Evolutionary conservation across 2,888 invertebrate genomes (phyloP), one percentile per base, ranked within the genome.

Genomic region (Ganaspis brasiliensis): DNA sequence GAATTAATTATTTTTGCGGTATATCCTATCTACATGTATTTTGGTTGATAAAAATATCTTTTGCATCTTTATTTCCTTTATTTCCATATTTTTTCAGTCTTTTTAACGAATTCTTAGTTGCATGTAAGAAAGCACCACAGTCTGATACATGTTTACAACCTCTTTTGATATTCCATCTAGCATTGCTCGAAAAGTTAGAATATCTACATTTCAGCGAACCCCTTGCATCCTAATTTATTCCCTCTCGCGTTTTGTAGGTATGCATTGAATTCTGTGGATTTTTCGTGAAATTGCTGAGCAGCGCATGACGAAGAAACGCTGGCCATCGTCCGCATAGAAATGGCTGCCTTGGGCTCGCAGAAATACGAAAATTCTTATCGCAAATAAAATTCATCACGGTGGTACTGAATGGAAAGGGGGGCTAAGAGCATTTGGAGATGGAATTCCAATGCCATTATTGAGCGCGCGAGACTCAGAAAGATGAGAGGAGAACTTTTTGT

Each of bases 221-320:
- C 73, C n/a, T 76, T 76, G 82, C 79, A 78, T 79, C 81, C 84
- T 86, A 87, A 89, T 89, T 87, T 86, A 87, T 89, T 86, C 83
- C 76, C 80, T 80, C 79, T 78, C 74, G 79, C 79, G 78, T 57
- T 73, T 75, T 81, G 83, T 85, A 84, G 86, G 79, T 87, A 87
- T 86, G 86, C 87, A 87, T 88, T 81, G 86, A 87, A 89, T 89
- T 87, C 86, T 84, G 82, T 77, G 82, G 80, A 89, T 89, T 88
- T 86, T 87, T 88, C 81, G 80, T 75, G 81, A 87, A 88, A 87
- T 88, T 89, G 86, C 83, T 84, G 73, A 72, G 67, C 14, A 45
- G 31, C 63, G 73, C 79, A 49, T 73, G 76, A 57, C 74, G 63
- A 59, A 70, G 55, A 57, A 24, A 37, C 35, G 67, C 67, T 55